phyloP scores from a whole-genome alignment of 2,113 vertebrate genomes.

The Cariama cristata region DNA sequence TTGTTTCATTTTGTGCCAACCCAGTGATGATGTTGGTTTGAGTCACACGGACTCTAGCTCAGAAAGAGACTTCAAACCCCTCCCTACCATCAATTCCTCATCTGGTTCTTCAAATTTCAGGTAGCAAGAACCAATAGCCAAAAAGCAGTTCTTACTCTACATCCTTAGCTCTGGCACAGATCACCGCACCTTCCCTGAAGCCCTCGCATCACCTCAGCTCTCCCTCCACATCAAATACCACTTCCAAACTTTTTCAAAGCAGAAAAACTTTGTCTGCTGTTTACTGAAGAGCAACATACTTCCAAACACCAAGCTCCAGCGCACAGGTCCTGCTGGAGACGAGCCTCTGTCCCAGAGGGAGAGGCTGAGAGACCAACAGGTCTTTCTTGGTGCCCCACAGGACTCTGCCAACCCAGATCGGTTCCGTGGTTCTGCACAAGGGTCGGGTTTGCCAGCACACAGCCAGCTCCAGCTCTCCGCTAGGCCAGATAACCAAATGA shows the following conservation, averaged over 20 bases:
- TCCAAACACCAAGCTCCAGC: neutral
- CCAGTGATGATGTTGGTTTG: neutral
- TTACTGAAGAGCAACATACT: accelerated
- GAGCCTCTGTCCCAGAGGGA: neutral
- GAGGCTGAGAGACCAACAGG: accelerated
- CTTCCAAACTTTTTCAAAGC: neutral
- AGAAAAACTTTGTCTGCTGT: neutral
- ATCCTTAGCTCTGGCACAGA: neutral
- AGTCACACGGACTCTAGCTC: neutral
- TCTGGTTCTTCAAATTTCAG: neutral
- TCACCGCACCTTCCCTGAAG: neutral
- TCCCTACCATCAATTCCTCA: neutral
- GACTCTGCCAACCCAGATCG: neutral
- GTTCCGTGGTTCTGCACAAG: neutral
- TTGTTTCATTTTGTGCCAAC: neutral
- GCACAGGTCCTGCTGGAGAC: accelerated
- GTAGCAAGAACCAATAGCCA: accelerated
- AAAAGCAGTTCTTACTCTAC: neutral
- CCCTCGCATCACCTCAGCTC: neutral
- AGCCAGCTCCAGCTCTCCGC: neutral
- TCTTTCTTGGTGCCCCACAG: neutral
- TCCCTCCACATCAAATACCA: neutral
- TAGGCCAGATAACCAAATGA: neutral
- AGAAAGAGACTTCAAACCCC: neutral
- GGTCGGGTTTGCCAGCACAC: neutral